Evolutionary conservation across 1,140 invertebrate genomes (phyloP), one percentile per base, ranked within the genome.

Genomic region (Saccostrea glomerata): DNA sequence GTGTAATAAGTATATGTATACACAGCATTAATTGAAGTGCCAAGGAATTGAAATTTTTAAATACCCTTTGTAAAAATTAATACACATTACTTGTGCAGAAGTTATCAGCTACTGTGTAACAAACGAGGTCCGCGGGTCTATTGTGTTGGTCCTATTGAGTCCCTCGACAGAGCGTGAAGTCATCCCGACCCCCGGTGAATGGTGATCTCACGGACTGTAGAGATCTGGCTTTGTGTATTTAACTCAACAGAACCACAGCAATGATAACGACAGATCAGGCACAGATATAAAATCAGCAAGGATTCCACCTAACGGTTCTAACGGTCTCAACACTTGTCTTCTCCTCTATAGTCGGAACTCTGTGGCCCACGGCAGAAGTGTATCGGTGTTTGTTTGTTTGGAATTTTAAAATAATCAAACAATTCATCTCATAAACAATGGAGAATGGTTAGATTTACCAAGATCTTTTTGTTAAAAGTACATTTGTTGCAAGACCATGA

Each of bases 1-100:
- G 70, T 77, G 70, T 36, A 77, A 77, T 77, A 77, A 77, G 70
- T 77, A 11, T 77, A 77, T 47, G 47, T 36, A 77, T 17, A 77
- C 70, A 30, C 11, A 4, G 2, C 12, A 73, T 11, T 40, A 30
- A 77, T 36, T 36, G 12, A 77, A 77, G 70, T 77, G 70, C 70
- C 70, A 77, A 77, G 70, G 25, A 77, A 30, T 77, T 77, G 70
- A 77, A 77, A 77, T 77, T 77, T 77, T 77, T 77, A 77, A 77
- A 77, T 30, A 77, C 25, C 70, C 70, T 30, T 30, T 77, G 25
- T 30, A 77, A 25, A 77, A 77, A 77, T 36, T 77, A 6, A 63
- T 77, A 77, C 23, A 77, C 9, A 47, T 47, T 77, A 77, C 70
- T 77, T 77, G 30, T 77, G 70, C 70, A 77, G 25, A 77, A 77